A percentile compares a stretch with the other conserved stretches of the same genome.
Evolutionary conservation across 1,140 invertebrate genomes (phyloP).

Genomic region (Pseudomyrmex pallidus): DNA sequence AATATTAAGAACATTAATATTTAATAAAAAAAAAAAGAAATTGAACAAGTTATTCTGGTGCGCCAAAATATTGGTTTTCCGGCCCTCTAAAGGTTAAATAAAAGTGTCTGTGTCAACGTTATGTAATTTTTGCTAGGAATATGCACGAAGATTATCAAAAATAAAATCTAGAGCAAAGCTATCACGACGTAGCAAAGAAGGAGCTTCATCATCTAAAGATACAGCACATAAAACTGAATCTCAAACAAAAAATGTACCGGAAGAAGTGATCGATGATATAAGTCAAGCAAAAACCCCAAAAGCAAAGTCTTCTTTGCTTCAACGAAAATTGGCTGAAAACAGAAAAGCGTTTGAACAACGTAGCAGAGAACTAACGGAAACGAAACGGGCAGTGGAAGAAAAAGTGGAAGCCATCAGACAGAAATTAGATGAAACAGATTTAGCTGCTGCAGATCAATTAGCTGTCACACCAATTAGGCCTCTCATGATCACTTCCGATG

Average conservation of each 20-base stretch:
- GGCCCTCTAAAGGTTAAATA: too few species aligned
- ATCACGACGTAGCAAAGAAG: slow-evolving; percentile 76
- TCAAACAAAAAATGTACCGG: slow-evolving; percentile 53
- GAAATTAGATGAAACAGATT: slow-evolving; percentile 82
- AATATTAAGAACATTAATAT: too few species aligned
- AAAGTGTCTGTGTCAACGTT: too few species aligned
- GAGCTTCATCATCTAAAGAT: slow-evolving; percentile 70
- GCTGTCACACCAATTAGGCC: slow-evolving; percentile 72
- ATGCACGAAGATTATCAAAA: slow-evolving; percentile 81
- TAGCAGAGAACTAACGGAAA: slow-evolving; percentile 82
- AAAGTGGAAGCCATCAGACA: slow-evolving; percentile 83
- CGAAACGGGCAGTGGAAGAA: slow-evolving; percentile 82
- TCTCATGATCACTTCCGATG: slow-evolving; percentile 74
- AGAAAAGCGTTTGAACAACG: slow-evolving; percentile 83
- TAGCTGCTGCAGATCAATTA: slow-evolving; percentile 66
- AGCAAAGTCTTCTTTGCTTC: slow-evolving; percentile 82
- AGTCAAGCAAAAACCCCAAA: slow-evolving; percentile 82
- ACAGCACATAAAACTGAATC: slow-evolving; percentile 68
- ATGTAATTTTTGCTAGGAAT: slow-evolving; percentile 77
- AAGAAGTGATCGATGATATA: slow-evolving; percentile 76
- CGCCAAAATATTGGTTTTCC: too few species aligned
- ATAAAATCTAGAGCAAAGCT: slow-evolving; percentile 82
- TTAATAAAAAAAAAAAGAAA: too few species aligned
- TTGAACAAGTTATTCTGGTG: too few species aligned
- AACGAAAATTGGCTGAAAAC: slow-evolving; percentile 83